These are phyloP conservation scores for Chiridota heheva DNA, from an alignment of 35 echinoderm and acorn worm genomes.

Conservation along the genomic window DNA sequence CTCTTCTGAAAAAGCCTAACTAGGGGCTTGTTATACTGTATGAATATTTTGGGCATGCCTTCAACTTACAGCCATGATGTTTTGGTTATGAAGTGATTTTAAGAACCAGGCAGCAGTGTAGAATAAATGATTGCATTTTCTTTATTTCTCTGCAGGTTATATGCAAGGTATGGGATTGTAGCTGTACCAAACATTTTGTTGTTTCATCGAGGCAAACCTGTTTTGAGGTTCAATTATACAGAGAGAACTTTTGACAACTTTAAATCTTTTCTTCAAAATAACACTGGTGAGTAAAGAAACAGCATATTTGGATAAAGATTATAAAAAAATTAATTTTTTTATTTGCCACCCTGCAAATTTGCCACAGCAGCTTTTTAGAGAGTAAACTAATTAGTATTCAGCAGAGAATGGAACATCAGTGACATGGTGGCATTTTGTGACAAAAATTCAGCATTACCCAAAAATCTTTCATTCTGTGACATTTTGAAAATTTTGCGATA, in stretches of 20 bases:
- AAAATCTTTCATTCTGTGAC: too few relatives aligned
- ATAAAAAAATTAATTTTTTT: background rate
- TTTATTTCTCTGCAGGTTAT: slow-evolving; percentile 62
- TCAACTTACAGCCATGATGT: too few relatives aligned
- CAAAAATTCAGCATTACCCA: too few relatives aligned
- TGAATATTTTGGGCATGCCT: too few relatives aligned
- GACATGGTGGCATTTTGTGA: too few relatives aligned
- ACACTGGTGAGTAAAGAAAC: slow-evolving; percentile 62
- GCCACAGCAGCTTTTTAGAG: background rate
- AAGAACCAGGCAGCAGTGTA: too few relatives aligned
- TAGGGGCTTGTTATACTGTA: too few relatives aligned
- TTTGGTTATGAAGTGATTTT: too few relatives aligned
- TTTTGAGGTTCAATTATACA: slow-evolving; percentile 79
- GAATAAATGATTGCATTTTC: background rate
- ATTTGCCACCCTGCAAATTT: background rate
- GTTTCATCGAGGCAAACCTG: slow-evolving; percentile 80
- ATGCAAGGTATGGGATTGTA: slow-evolving; percentile 84
- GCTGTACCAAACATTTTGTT: slow-evolving; percentile 84
- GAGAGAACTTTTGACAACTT: slow-evolving; percentile 67
- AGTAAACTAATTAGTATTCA: too few relatives aligned
- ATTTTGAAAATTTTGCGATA: too few relatives aligned
- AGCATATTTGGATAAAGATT: background rate
- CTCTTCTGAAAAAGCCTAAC: too few relatives aligned
- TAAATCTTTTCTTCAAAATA: slow-evolving; percentile 60
- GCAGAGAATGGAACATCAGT: too few relatives aligned